Percentiles rank a stretch among this genome's conserved stretches.
phyloP scores from a whole-genome alignment of 2,888 invertebrate species.

The Leptopilina myrica region DNA sequence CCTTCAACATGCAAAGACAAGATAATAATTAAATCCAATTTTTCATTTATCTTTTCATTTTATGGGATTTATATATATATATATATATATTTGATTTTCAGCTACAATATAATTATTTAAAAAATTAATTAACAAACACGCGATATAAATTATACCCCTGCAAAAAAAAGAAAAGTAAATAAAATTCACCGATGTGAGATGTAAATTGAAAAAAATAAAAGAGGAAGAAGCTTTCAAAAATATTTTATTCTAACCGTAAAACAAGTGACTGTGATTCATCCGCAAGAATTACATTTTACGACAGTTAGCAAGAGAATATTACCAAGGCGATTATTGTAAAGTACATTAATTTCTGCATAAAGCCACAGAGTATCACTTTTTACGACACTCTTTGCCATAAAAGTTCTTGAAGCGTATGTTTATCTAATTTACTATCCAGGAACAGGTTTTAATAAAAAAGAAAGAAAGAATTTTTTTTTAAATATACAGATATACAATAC shows the following conservation, averaged over 20 bases:
- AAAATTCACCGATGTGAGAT: background rate
- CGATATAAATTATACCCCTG: too few relatives aligned
- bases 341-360: slow-evolving; percentile 35
- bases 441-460: slow-evolving; percentile 12
- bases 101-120: background rate
- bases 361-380: slow-evolving; percentile 24
- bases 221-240: background rate
- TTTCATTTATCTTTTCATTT: background rate
- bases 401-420: slow-evolving; percentile 16
- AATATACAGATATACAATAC: background rate
- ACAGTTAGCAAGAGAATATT: slow-evolving; percentile 22
- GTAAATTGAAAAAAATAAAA: background rate
- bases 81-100: background rate
- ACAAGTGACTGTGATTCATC: slow-evolving; percentile 16
- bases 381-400: slow-evolving; percentile 32
- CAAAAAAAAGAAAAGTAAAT: too few relatives aligned
- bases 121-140: too few relatives aligned
- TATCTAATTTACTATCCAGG: slow-evolving; percentile 4
- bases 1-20: background rate
- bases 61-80: background rate
- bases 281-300: slow-evolving; percentile 14
- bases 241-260: slow-evolving; percentile 10
- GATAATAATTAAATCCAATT: slow-evolving; percentile 6
- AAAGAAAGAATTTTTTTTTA: background rate
- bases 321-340: slow-evolving; percentile 29